Evolutionary conservation across 2,797 vertebrate genomes (phyloP).

Genomic region (Okamejei kenojei): DNA sequence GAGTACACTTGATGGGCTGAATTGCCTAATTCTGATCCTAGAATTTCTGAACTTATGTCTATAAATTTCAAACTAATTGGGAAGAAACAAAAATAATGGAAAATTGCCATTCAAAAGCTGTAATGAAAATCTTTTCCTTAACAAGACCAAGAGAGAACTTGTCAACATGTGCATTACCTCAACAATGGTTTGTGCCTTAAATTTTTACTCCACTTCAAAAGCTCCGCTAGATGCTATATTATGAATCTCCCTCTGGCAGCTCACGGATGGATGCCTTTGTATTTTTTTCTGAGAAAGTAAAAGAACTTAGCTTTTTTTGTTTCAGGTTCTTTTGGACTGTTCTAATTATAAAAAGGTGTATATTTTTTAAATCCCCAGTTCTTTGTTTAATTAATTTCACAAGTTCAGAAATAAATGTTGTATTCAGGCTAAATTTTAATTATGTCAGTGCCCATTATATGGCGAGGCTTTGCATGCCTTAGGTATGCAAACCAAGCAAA

Average conservation of each 20-base stretch:
- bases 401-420: background rate
- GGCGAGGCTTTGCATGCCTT: too few relatives aligned
- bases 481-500: too few relatives aligned
- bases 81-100: background rate
- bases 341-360: background rate
- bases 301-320: background rate
- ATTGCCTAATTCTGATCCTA: too few relatives aligned
- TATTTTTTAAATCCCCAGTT: background rate
- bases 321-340: background rate
- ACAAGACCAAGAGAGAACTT: background rate
- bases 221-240: background rate
- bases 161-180: background rate
- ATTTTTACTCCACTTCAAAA: background rate
- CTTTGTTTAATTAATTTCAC: background rate
- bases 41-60: background rate
- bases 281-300: background rate
- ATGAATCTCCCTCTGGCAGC: background rate
- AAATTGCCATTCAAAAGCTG: background rate
- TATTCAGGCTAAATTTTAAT: background rate
- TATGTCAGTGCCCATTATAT: too few relatives aligned
- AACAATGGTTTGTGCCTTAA: background rate
- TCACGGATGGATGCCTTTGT: background rate
- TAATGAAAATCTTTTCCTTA: background rate
- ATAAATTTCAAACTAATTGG: background rate
- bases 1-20: too few relatives aligned